Evolutionary conservation across 1,140 invertebrate species (phyloP).

Genomic region (Ruditapes philippinarum): DNA sequence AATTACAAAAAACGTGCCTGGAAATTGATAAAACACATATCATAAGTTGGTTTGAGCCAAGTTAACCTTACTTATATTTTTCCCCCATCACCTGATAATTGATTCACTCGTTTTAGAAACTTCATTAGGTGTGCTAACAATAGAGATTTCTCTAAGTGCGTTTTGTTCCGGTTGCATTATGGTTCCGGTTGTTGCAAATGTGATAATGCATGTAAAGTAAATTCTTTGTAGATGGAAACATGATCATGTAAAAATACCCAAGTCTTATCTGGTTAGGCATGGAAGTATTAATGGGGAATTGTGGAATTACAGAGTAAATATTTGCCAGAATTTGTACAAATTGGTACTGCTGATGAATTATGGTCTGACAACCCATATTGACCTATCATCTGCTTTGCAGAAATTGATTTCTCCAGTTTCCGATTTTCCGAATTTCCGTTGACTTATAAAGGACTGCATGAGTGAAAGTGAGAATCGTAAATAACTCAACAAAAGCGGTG

Average conservation of each 20-base stretch:
- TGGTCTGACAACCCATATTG: conserved; percentile 32
- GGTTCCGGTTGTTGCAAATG: background rate
- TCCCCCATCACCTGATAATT: conserved; percentile 5
- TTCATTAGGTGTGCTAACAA: background rate
- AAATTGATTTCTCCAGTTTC: background rate
- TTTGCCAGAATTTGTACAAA: conserved; percentile 50
- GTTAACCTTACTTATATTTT: background rate
- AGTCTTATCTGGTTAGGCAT: background rate
- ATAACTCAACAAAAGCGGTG: background rate
- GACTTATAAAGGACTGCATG: background rate
- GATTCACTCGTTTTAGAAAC: background rate
- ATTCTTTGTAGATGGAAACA: background rate
- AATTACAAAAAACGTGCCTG: background rate
- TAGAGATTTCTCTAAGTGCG: background rate
- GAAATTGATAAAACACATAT: conserved; percentile 19
- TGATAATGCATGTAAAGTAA: conserved; percentile 4
- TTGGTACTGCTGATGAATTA: conserved; percentile 25
- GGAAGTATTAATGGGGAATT: conserved; percentile 10
- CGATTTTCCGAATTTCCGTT: background rate
- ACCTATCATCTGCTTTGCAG: conserved; percentile 33
- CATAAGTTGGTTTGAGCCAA: conserved; percentile 1
- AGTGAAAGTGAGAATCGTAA: conserved; percentile 41
- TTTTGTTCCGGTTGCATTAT: background rate
- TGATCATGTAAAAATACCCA: background rate
- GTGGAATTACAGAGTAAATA: conserved; percentile 52